phyloP scores from a whole-genome alignment of 2,113 vertebrate species.

The Alouatta palliata region DNA sequence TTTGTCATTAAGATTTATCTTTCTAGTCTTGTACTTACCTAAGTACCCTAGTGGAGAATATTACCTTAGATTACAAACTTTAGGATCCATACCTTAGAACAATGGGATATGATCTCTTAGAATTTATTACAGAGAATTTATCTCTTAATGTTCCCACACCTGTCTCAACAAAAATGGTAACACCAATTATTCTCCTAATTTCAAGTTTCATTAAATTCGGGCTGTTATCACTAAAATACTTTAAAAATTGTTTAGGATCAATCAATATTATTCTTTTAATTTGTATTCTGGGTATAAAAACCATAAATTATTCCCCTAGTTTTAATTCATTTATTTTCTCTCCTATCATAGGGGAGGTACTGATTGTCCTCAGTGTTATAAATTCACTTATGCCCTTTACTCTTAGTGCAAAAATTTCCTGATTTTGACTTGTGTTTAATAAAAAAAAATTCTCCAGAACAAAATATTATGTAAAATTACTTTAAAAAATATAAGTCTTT shows the following conservation, averaged over 20 bases:
- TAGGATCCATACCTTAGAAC: not conserved
- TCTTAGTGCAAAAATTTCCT: not conserved
- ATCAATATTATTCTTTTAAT: not conserved
- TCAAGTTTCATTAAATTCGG: not conserved
- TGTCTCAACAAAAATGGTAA: not conserved
- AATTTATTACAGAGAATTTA: not conserved
- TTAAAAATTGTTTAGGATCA: not conserved
- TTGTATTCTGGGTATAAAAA: not conserved
- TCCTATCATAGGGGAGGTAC: not conserved
- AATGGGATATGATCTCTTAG: not conserved
- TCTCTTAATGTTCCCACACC: not conserved
- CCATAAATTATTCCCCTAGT: not conserved
- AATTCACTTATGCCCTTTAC: not conserved
- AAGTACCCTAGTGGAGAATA: not conserved
- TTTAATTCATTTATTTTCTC: not conserved
- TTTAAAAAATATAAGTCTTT: not conserved
- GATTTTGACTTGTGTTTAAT: not conserved
- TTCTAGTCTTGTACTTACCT: not conserved
- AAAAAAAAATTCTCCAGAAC: not conserved
- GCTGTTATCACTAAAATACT: not conserved
- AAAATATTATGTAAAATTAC: not conserved
- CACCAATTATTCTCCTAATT: not conserved
- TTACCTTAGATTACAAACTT: not conserved
- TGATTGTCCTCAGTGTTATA: not conserved
- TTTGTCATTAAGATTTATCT: not conserved